A percentile compares a stretch with the other conserved stretches of the same genome.
These are phyloP conservation scores for Lithobates pipiens DNA, from an alignment of 2,797 vertebrate genomes.

Conservation along the genomic window DNA sequence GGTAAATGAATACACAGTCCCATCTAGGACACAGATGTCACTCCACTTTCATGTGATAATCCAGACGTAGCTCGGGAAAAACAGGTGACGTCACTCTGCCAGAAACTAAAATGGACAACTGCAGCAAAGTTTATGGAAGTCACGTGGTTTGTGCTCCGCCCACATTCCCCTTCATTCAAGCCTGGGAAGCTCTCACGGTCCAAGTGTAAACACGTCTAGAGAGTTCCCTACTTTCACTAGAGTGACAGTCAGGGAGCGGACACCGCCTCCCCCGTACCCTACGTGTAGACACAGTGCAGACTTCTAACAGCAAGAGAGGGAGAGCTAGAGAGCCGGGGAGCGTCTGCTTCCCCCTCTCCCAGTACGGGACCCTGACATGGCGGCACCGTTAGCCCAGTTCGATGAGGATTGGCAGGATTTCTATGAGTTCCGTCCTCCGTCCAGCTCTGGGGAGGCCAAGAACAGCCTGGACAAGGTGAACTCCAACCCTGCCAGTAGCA, in stretches of 20 bases:
- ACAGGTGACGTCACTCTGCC: background rate
- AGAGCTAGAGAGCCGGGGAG: background rate
- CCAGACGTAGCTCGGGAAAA: too few relatives aligned
- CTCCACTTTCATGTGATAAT: too few relatives aligned
- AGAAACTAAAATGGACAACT: conserved; percentile 22
- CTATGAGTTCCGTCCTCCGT: conserved; percentile 87
- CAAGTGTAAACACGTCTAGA: background rate
- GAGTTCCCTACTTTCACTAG: background rate
- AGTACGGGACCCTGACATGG: conserved; percentile 70
- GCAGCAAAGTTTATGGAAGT: too few relatives aligned
- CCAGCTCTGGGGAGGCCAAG: conserved; percentile 67
- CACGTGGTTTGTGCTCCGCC: conserved; percentile 8
- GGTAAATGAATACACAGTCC: too few relatives aligned
- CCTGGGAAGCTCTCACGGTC: background rate
- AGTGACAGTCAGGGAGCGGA: background rate
- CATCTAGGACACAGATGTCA: too few relatives aligned
- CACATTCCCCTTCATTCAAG: conserved; percentile 27
- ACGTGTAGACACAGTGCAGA: background rate
- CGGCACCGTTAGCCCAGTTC: conserved; percentile 87
- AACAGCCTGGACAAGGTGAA: conserved; percentile 67
- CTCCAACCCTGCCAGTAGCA: background rate
- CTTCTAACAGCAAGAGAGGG: background rate
- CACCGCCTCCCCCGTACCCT: background rate
- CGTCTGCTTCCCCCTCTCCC: background rate
- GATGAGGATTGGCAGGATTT: conserved; percentile 98